Conservation (phyloP, 2,797 vertebrate genomes). For the Limosa lapponica region DNA sequence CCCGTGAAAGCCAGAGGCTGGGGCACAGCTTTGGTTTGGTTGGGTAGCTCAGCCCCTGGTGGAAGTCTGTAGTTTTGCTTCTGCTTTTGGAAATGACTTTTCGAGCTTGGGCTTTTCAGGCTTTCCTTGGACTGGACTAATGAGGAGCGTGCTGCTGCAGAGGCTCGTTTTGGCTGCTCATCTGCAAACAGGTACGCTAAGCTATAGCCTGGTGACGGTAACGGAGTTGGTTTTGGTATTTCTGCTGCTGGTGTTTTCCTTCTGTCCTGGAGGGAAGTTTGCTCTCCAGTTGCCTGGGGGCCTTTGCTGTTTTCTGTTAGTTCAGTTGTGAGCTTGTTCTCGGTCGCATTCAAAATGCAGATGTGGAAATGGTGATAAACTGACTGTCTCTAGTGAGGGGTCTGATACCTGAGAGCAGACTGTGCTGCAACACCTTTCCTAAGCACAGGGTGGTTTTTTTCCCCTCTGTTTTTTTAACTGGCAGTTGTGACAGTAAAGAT, state of each 20-base stretch:
- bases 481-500: neutral
- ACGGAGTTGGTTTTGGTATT: neutral
- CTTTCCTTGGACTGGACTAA: fast-evolving
- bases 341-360: too few species aligned
- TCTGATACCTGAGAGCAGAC: neutral
- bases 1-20: neutral
- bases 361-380: neutral
- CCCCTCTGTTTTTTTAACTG: neutral
- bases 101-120: fast-evolving
- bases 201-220: neutral
- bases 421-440: neutral
- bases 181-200: neutral
- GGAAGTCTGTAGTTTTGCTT: fast-evolving
- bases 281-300: neutral
- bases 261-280: neutral
- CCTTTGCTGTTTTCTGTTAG: neutral
- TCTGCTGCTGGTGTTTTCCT: neutral
- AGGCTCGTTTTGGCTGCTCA: fast-evolving
- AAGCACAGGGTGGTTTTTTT: too few species aligned
- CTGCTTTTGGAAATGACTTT: fast-evolving
- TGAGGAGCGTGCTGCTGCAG: fast-evolving
- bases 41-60: fast-evolving
- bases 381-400: neutral
- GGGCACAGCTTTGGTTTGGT: fast-evolving
- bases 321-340: neutral